Conservation (phyloP, 2,888 invertebrate species). For the Ditylenchus weischeri region DNA sequence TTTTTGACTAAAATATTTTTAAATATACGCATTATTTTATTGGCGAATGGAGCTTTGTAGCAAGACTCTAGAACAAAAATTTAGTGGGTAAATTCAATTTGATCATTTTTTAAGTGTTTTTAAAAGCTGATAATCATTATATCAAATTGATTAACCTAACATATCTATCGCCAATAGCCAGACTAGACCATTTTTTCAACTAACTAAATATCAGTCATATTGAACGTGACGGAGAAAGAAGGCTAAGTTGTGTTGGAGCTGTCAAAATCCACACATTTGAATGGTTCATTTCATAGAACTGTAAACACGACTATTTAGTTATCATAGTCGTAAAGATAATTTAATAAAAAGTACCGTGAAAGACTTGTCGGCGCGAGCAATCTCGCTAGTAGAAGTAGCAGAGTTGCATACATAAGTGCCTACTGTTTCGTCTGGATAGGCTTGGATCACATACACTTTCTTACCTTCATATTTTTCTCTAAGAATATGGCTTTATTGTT, state of each 20-base stretch:
- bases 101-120: no score
- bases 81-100: no score
- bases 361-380: constrained; percentile 1
- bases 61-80: no score
- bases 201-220: no score
- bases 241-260: constrained; percentile 1
- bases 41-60: no score
- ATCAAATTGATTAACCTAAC: no score
- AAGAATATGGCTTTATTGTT: constrained; percentile 7
- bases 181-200: no score
- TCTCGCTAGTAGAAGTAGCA: background rate
- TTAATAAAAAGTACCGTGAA: constrained; percentile 6
- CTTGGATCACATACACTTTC: constrained; percentile 45
- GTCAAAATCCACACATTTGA: background rate
- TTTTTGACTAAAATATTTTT: no score
- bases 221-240: background rate
- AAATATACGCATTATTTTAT: no score
- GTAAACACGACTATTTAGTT: background rate
- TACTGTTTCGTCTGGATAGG: constrained; percentile 46
- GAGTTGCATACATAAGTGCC: constrained; percentile 45
- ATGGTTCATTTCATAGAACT: background rate
- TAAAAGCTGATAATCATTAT: no score
- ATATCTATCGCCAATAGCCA: no score
- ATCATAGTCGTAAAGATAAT: background rate
- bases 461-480: constrained; percentile 45